Conservation (phyloP, 2,797 vertebrate genomes). For the Manis pentadactyla region DNA sequence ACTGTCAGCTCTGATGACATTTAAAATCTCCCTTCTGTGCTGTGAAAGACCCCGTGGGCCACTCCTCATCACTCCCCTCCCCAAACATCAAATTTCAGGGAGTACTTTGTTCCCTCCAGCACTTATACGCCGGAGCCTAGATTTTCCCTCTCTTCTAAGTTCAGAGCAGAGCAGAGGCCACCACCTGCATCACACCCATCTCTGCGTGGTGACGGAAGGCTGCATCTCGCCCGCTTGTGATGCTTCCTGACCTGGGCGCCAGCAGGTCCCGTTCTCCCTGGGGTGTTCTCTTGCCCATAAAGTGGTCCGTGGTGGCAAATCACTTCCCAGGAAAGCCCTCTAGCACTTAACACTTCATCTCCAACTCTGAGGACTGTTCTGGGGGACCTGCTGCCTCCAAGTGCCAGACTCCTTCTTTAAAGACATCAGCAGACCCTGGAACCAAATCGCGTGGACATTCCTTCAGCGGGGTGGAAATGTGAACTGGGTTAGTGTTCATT, state of each 20-base stretch:
- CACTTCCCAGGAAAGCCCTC: neutral
- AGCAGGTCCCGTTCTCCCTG: neutral
- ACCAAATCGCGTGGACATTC: neutral
- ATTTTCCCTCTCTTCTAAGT: neutral
- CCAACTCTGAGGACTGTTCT: neutral
- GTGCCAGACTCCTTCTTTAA: neutral
- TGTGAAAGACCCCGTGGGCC: rapidly evolving
- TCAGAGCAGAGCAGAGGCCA: neutral
- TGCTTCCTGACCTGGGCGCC: neutral
- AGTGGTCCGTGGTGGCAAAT: rapidly evolving
- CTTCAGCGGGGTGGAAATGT: neutral
- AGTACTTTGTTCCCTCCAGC: neutral
- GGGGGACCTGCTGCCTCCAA: rapidly evolving
- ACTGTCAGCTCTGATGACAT: rapidly evolving
- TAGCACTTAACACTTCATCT: rapidly evolving
- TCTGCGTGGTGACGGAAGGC: rapidly evolving
- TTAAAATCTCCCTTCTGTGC: neutral
- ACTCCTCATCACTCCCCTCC: neutral
- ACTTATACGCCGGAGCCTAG: neutral
- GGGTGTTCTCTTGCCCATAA: rapidly evolving
- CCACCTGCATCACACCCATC: rapidly evolving
- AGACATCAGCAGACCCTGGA: neutral
- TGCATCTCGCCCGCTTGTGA: rapidly evolving
- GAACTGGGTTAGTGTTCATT: rapidly evolving
- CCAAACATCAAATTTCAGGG: neutral